Evolutionary conservation across 2,113 vertebrate species (phyloP).

Genomic region (Vicugna pacos): DNA sequence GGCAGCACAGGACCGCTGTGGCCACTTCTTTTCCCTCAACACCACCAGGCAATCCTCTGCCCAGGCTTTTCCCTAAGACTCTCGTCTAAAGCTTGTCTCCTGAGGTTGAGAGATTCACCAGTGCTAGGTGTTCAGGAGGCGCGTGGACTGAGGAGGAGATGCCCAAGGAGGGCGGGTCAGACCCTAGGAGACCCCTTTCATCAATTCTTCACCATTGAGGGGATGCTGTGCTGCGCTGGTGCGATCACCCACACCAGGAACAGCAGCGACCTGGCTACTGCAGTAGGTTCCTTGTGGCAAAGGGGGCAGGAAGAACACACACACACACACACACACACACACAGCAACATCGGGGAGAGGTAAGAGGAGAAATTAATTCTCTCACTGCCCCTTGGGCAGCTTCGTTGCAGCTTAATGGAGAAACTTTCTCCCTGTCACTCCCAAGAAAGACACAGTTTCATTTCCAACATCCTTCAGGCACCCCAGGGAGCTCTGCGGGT

Average conservation of each 20-base stretch:
- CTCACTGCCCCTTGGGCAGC: not conserved
- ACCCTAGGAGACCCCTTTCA: not conserved
- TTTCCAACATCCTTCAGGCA: not conserved
- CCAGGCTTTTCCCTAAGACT: not conserved
- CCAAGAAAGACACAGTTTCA: not conserved
- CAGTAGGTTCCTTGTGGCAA: not conserved
- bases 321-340: not conserved
- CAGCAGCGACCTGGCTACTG: not conserved
- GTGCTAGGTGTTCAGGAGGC: not conserved
- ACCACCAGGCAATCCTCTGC: too few species aligned
- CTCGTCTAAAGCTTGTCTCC: not conserved
- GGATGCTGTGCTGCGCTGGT: not conserved
- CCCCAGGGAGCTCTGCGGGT: not conserved
- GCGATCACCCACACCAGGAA: not conserved
- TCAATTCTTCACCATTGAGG: not conserved
- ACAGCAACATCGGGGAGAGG: not conserved
- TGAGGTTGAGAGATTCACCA: not conserved
- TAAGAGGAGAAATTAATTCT: not conserved
- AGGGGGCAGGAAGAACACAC: not conserved
- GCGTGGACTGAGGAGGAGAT: not conserved
- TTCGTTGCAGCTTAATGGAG: not conserved
- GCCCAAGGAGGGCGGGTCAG: not conserved
- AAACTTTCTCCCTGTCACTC: not conserved
- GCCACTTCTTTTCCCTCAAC: not conserved
- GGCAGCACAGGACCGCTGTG: too few species aligned